Percentiles rank a stretch among this genome's conserved stretches.
These are phyloP conservation scores for Scrobipalpa atriplicella DNA, from an alignment of 2,888 invertebrate species.

Conservation along the genomic window DNA sequence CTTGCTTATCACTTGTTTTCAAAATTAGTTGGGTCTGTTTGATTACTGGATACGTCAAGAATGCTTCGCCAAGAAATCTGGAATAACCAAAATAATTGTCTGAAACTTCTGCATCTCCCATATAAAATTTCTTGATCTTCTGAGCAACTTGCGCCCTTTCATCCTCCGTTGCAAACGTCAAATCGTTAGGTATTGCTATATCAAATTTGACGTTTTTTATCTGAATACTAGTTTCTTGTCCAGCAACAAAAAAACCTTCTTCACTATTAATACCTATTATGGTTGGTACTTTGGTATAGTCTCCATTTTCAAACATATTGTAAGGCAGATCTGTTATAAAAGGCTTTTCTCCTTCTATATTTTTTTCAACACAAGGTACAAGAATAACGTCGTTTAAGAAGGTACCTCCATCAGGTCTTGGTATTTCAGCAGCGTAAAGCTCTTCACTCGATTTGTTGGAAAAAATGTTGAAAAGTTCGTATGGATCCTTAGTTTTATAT, in stretches of 20 bases:
- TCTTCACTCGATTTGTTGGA: conserved; percentile 49
- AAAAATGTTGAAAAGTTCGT: conserved; percentile 58
- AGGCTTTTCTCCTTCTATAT: conserved; percentile 46
- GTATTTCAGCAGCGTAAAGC: conserved; percentile 58
- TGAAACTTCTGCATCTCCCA: background rate
- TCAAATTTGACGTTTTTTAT: background rate
- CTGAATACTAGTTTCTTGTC: conserved; percentile 62
- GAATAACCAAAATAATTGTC: background rate
- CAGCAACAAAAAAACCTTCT: conserved; percentile 69
- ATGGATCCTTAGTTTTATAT: conserved; percentile 50
- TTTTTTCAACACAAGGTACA: conserved; percentile 67
- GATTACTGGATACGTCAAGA: background rate
- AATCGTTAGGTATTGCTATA: background rate
- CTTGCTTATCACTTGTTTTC: conserved; percentile 42
- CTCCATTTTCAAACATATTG: conserved; percentile 54
- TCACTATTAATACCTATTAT: conserved; percentile 68
- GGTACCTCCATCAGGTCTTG: conserved; percentile 62
- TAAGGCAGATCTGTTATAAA: conserved; percentile 65
- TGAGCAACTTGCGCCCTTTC: background rate
- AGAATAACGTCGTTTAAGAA: conserved; percentile 69
- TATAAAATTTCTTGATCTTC: background rate
- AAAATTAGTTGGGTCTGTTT: background rate
- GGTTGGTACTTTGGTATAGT: conserved; percentile 62
- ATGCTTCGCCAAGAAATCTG: background rate
- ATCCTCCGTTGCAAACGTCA: background rate